Evolutionary conservation across 1,140 invertebrate genomes (phyloP), one percentile per base, ranked within the genome.

Genomic region (Caerostris darwini): DNA sequence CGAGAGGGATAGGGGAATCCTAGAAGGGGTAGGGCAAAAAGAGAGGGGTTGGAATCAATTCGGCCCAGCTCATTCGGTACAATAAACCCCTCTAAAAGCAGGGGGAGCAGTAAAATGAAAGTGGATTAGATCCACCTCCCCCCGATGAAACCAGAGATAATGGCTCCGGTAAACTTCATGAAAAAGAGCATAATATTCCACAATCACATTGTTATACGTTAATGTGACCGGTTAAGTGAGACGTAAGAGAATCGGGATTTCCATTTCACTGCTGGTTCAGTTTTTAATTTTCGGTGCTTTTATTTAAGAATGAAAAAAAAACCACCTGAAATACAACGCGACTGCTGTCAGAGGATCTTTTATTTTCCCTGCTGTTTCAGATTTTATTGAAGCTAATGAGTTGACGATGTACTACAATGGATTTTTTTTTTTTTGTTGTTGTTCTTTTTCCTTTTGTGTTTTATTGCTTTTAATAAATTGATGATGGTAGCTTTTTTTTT

Each of bases 81-180:
- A 83, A 58, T 61, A 90, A 90, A 90, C 56, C n/a, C 19, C 19
- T 56, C 57, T 64, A 57, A 82, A 83, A 81, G 81, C 50, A 54
- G 82, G 91, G 71, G 64, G 90, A 67, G 69, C 5, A 77, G 69
- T 57, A 57, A 81, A 61, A 61, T 83, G 90, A 92, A 92, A 92
- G 59, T n/a, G 91, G 91, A 92, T 92, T 92, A 92, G 61, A 59
- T 64, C 91, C 61, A 57, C 82, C 91, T 82, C 61, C 14, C 14
- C 58, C 54, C 34, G 82, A 92, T 92, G 91, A 86, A 92, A 92
- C 61, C 82, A 61, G 91, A 92, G 91, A 92, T 92, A 92, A 92
- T 92, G 91, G 91, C 58, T 64, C 90, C 91, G 61, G 2, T 82
- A 92, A 82, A 86, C 56, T 53, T 58, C 61, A 86, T 71, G 82